phyloP scores from a whole-genome alignment of 2,797 vertebrate genomes.

The Aphelocoma californica region DNA sequence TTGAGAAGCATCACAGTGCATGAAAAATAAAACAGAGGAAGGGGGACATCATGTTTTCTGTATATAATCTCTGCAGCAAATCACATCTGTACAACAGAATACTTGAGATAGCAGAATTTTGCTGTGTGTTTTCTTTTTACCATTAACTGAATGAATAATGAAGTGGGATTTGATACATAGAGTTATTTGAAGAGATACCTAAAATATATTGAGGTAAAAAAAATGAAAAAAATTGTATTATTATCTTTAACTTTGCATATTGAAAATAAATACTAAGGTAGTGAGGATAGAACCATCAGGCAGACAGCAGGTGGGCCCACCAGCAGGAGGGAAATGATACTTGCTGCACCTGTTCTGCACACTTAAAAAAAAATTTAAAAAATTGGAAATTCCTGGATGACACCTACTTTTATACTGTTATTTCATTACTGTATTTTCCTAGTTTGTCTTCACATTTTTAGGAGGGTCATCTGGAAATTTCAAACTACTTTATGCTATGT shows the following conservation, averaged over 20 bases:
- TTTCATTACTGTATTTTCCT: slow-evolving; percentile 8
- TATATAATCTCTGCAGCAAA: not conserved
- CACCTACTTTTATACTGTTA: not conserved
- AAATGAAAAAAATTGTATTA: not conserved
- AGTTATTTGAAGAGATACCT: not conserved
- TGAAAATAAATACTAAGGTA: slow-evolving; percentile 53
- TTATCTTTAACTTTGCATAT: slow-evolving; percentile 51
- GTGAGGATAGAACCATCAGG: slow-evolving; percentile 50
- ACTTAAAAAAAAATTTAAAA: not conserved
- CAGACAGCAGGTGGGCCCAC: slow-evolving; percentile 62
- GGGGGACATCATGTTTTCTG: not conserved
- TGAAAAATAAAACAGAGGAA: not conserved
- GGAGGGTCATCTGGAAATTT: not conserved
- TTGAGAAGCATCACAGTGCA: not conserved
- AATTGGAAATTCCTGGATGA: slow-evolving; percentile 1
- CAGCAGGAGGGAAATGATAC: slow-evolving; percentile 61
- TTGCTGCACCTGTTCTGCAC: slow-evolving; percentile 60
- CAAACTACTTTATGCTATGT: not conserved
- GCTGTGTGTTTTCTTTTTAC: not conserved
- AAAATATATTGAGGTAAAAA: not conserved
- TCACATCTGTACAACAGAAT: not conserved
- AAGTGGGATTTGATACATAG: not conserved
- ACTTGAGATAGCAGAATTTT: not conserved
- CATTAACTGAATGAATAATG: not conserved
- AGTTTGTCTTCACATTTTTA: not conserved